These are phyloP conservation scores for Heterohyrax brucei DNA, from an alignment of 2,797 vertebrate species.

Conservation along the genomic window DNA sequence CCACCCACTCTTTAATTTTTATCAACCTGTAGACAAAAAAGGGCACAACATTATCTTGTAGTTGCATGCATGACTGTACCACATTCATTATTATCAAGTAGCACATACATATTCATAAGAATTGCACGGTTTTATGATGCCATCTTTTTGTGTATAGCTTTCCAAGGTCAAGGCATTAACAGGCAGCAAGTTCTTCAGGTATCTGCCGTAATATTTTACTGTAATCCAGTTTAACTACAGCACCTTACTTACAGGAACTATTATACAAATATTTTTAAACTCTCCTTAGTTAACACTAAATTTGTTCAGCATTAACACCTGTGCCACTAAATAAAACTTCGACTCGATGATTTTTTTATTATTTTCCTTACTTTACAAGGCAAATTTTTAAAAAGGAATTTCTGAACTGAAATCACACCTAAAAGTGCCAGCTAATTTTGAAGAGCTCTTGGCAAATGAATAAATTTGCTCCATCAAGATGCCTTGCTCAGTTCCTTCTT, in stretches of 20 bases:
- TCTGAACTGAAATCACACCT: conserved; percentile 39
- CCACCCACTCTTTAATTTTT: conserved; percentile 99
- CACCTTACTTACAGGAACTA: conserved; percentile 87
- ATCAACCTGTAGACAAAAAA: conserved; percentile 95
- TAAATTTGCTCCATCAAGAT: conserved; percentile 29
- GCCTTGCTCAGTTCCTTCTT: conserved; percentile 24
- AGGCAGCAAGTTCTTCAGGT: conserved; percentile 93
- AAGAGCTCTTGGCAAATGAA: conserved; percentile 46
- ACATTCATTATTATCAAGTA: conserved; percentile 94
- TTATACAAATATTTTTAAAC: conserved; percentile 87
- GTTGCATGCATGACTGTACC: conserved; percentile 93
- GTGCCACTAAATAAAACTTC: conserved; percentile 52
- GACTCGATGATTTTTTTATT: conserved; percentile 56
- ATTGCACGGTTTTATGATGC: conserved; percentile 93
- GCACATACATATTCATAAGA: conserved; percentile 95
- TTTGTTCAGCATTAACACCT: conserved; percentile 73
- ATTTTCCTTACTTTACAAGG: conserved; percentile 69
- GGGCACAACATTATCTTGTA: conserved; percentile 94
- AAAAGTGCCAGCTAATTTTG: conserved; percentile 65
- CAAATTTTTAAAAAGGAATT: conserved; percentile 43
- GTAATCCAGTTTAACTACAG: conserved; percentile 90
- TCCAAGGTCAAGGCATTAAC: conserved; percentile 93
- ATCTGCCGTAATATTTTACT: conserved; percentile 91
- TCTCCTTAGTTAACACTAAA: conserved; percentile 75
- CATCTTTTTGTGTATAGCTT: conserved; percentile 94